A percentile compares a stretch with the other conserved stretches of the same genome.
Conservation (phyloP, 2,888 invertebrate genomes). For the Biston stratarius region DNA sequence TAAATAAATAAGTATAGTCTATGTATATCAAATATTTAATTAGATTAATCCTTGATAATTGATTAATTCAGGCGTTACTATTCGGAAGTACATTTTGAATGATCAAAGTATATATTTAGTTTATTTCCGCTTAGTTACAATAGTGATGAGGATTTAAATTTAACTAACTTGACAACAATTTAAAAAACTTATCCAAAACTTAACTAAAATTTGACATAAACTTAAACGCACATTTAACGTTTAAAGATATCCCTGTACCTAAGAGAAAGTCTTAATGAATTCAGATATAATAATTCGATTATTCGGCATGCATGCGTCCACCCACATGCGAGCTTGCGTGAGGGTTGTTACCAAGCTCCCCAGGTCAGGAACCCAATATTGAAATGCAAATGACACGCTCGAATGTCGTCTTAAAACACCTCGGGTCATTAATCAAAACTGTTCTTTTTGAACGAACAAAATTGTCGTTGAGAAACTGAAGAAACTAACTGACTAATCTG, state of each 20-base stretch:
- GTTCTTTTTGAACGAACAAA: conserved; percentile 36
- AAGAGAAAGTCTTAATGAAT: conserved; percentile 48
- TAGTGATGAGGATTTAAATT: no score
- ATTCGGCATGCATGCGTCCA: conserved; percentile 58
- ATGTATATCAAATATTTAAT: no score
- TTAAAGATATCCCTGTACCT: conserved; percentile 17
- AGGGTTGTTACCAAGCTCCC: conserved; percentile 55
- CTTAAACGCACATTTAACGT: no score
- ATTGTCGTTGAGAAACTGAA: not conserved
- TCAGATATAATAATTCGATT: conserved; percentile 63
- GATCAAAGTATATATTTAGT: no score
- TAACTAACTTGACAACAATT: no score
- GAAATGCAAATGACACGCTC: conserved; percentile 33
- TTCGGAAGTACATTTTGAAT: no score
- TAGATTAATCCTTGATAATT: no score
- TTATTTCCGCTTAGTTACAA: no score
- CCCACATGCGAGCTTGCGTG: conserved; percentile 68
- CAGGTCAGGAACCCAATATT: conserved; percentile 65
- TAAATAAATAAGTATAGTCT: not conserved
- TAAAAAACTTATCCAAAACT: no score
- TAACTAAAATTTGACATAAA: no score
- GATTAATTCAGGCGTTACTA: no score
- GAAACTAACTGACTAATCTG: no score
- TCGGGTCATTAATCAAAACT: conserved; percentile 23
- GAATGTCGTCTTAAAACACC: conserved; percentile 29